Conservation (phyloP, 2,797 vertebrate genomes). For the Lithobates sylvaticus region DNA sequence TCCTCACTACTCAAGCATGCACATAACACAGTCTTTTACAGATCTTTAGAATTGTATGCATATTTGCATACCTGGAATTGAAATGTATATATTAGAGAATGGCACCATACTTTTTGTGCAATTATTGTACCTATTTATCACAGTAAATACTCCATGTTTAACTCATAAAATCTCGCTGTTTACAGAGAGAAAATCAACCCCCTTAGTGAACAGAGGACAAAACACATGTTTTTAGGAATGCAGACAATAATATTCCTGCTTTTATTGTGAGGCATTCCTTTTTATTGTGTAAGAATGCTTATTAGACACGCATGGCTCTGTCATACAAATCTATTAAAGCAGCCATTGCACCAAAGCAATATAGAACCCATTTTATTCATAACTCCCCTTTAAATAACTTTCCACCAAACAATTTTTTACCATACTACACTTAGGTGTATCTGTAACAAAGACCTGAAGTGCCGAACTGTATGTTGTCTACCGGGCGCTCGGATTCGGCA, state of each 20-base stretch:
- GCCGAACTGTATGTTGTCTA: too few relatives aligned
- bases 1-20: neutral
- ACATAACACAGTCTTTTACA: neutral
- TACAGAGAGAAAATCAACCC: neutral
- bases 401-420: too few relatives aligned
- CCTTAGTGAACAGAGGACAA: slow-evolving; percentile 37
- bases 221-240: slow-evolving; percentile 57
- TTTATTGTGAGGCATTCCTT: slow-evolving; percentile 36
- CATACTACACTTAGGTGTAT: too few relatives aligned
- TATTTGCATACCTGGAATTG: neutral
- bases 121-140: slow-evolving; percentile 17
- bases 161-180: slow-evolving; percentile 34
- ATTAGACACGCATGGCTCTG: slow-evolving; percentile 34
- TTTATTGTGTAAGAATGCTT: slow-evolving; percentile 51
- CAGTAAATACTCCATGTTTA: slow-evolving; percentile 36
- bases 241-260: slow-evolving; percentile 42
- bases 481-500: too few relatives aligned
- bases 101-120: neutral
- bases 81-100: slow-evolving; percentile 20
- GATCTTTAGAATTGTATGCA: neutral
- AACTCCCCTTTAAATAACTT: neutral
- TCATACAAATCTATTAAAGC: neutral
- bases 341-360: too few relatives aligned
- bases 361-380: too few relatives aligned
- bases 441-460: too few relatives aligned